Evolutionary conservation across 2,113 vertebrate species (phyloP).

Genomic region (Lepus timidus): DNA sequence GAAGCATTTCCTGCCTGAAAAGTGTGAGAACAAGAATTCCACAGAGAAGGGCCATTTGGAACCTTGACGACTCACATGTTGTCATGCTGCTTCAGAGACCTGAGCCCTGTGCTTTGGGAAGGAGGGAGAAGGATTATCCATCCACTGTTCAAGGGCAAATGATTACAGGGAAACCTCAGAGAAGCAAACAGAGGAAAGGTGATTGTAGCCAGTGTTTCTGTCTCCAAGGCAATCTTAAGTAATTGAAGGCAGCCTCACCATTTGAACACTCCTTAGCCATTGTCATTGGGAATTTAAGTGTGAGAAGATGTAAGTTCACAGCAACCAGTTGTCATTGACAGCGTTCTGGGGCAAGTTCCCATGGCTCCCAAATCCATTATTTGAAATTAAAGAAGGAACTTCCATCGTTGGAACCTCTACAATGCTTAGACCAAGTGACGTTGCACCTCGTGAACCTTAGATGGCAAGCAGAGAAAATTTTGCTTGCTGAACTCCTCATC

Average conservation of each 20-base stretch:
- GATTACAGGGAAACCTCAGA: neutral
- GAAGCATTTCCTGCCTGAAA: constrained; percentile 43
- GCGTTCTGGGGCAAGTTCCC: neutral
- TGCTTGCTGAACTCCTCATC: neutral
- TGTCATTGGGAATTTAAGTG: neutral
- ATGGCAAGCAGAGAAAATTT: neutral
- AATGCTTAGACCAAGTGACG: neutral
- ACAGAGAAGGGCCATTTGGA: constrained; percentile 53
- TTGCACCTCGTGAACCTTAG: neutral
- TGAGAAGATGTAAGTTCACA: neutral
- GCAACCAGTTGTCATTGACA: neutral
- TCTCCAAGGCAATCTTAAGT: neutral
- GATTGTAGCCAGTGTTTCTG: neutral
- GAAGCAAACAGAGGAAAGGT: neutral
- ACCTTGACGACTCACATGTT: constrained; percentile 14
- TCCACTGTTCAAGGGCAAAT: constrained; percentile 53
- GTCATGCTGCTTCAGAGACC: constrained; percentile 14
- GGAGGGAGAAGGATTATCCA: neutral
- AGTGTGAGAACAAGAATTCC: constrained; percentile 51
- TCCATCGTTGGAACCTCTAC: neutral
- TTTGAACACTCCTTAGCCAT: neutral
- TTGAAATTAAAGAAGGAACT: constrained; percentile 53
- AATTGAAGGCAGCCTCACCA: neutral
- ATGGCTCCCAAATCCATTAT: neutral
- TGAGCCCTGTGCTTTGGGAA: neutral